These are phyloP conservation scores for Drosophila mayri DNA, from an alignment of 1,140 invertebrate genomes.

Conservation along the genomic window DNA sequence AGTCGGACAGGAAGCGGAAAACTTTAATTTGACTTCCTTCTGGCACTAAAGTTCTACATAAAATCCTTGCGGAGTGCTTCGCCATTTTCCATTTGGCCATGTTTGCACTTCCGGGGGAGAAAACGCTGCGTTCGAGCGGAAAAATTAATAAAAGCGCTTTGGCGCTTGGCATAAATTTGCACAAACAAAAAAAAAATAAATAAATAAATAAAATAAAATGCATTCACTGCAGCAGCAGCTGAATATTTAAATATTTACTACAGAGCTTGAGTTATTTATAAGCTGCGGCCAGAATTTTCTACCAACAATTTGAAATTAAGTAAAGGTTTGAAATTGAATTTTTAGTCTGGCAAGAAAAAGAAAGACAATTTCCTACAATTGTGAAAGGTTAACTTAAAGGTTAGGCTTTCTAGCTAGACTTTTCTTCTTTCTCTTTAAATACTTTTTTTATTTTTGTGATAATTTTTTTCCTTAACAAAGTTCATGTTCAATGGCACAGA, in stretches of 20 bases:
- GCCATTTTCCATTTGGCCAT: slow-evolving; percentile 36
- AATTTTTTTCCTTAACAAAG: neutral
- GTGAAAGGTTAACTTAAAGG: neutral
- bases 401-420: neutral
- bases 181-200: neutral
- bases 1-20: slow-evolving; percentile 8
- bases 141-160: slow-evolving; percentile 37
- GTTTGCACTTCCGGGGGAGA: slow-evolving; percentile 20
- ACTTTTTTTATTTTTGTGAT: neutral
- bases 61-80: neutral
- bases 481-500: slow-evolving; percentile 24
- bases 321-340: neutral
- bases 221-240: slow-evolving; percentile 18
- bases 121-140: slow-evolving; percentile 17
- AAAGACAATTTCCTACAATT: neutral
- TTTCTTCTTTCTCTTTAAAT: neutral
- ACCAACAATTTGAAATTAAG: neutral
- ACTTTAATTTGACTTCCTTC: slow-evolving; percentile 4
- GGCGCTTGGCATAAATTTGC: slow-evolving; percentile 24
- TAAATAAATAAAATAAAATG: neutral
- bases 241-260: slow-evolving; percentile 29
- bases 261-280: neutral
- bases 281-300: neutral
- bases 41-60: neutral
- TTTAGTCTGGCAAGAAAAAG: no score